Evolutionary conservation across 2,888 invertebrate genomes (phyloP).

Genomic region (Epinotia nisella): DNA sequence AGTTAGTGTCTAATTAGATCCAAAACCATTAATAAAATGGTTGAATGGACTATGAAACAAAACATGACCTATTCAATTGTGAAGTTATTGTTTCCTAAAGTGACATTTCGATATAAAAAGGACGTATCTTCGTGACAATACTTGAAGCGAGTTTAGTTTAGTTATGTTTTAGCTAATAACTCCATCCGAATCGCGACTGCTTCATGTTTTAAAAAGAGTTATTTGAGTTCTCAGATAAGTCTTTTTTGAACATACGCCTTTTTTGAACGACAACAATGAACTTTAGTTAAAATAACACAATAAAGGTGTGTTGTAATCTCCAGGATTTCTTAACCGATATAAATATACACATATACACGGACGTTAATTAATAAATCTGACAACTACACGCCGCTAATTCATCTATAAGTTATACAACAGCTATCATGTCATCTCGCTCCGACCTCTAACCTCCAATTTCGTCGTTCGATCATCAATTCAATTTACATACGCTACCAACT

Average conservation of each 20-base stretch:
- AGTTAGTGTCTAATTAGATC: slow-evolving; percentile 51
- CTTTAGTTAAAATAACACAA: too few relatives aligned
- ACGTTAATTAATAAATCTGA: background rate
- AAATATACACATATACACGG: too few relatives aligned
- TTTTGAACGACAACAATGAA: too few relatives aligned
- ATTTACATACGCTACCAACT: slow-evolving; percentile 58
- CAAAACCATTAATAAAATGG: slow-evolving; percentile 63
- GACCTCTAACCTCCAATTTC: slow-evolving; percentile 64
- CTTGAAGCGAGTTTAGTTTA: background rate
- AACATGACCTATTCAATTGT: slow-evolving; percentile 46
- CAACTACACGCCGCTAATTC: slow-evolving; percentile 37
- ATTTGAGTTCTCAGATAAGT: too few relatives aligned
- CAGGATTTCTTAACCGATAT: too few relatives aligned
- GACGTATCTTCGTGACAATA: slow-evolving; percentile 61
- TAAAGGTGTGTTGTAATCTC: too few relatives aligned
- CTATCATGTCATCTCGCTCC: slow-evolving; percentile 46
- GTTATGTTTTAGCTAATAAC: too few relatives aligned
- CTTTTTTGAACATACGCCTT: too few relatives aligned
- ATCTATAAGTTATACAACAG: slow-evolving; percentile 26
- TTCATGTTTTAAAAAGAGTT: too few relatives aligned
- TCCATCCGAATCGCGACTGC: too few relatives aligned
- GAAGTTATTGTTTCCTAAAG: slow-evolving; percentile 51
- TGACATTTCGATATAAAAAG: slow-evolving; percentile 56
- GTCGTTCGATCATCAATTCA: slow-evolving; percentile 64
- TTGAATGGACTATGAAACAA: slow-evolving; percentile 56